Evolutionary conservation across 2,113 vertebrate genomes (phyloP).

Genomic region (Oxyura jamaicensis): DNA sequence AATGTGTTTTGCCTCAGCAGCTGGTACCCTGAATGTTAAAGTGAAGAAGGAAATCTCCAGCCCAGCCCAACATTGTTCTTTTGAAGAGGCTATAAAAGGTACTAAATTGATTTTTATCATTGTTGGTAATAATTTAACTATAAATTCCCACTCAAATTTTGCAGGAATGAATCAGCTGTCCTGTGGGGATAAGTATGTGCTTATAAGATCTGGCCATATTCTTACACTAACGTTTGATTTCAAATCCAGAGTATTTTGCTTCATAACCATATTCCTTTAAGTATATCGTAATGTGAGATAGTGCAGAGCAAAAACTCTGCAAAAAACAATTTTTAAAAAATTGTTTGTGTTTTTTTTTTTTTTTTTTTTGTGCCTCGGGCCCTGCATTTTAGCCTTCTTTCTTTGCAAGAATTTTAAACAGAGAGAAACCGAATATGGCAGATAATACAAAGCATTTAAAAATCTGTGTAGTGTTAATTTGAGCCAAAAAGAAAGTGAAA

Average conservation of each 20-base stretch:
- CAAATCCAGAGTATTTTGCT: background rate
- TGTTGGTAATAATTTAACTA: constrained; percentile 39
- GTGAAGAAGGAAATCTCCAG: constrained; percentile 94
- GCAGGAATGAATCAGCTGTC: constrained; percentile 8
- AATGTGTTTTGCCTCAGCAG: constrained; percentile 69
- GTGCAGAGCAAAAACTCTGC: background rate
- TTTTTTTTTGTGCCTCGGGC: background rate
- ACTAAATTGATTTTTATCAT: constrained; percentile 70
- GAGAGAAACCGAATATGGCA: background rate
- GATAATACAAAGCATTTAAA: background rate
- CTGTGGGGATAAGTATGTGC: background rate
- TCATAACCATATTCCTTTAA: background rate
- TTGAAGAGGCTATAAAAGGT: constrained; percentile 96
- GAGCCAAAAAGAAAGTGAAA: background rate
- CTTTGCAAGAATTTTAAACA: too few relatives aligned
- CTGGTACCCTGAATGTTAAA: constrained; percentile 83
- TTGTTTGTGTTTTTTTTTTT: background rate
- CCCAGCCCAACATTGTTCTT: constrained; percentile 91
- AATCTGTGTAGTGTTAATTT: background rate
- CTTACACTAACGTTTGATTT: background rate
- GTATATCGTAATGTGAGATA: background rate
- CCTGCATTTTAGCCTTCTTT: background rate
- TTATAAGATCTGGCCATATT: background rate
- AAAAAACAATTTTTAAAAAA: background rate
- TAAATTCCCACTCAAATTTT: constrained; percentile 24